These are phyloP conservation scores for Trissolcus brochymenae DNA, from an alignment of 2,888 invertebrate species.

Conservation along the genomic window DNA sequence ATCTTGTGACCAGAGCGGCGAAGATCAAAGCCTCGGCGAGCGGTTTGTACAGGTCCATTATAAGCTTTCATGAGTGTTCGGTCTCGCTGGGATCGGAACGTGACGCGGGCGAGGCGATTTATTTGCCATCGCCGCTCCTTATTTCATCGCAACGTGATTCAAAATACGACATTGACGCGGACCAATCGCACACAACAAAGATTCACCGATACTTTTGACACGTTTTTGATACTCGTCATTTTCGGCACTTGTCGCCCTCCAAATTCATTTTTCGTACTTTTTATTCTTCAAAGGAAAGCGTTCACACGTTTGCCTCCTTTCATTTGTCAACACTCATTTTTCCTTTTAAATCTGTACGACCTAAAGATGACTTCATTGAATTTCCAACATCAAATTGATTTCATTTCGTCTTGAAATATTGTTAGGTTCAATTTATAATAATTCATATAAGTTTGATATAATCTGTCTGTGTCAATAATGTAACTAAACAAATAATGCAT, in stretches of 20 bases:
- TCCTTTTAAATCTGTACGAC: background rate
- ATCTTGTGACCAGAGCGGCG: constrained; percentile 67
- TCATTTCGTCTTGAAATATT: background rate
- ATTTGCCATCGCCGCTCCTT: constrained; percentile 76
- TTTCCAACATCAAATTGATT: background rate
- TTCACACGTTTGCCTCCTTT: constrained; percentile 11
- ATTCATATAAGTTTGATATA: background rate
- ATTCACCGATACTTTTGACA: constrained; percentile 37
- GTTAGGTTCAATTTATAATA: background rate
- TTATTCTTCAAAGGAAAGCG: constrained; percentile 12
- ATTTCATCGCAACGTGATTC: constrained; percentile 74
- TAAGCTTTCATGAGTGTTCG: constrained; percentile 72
- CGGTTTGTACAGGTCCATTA: constrained; percentile 72
- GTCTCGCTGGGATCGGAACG: constrained; percentile 72
- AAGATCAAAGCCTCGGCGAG: constrained; percentile 71
- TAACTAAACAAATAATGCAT: constrained; percentile 30
- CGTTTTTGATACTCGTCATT: constrained; percentile 33
- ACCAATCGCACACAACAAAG: constrained; percentile 43
- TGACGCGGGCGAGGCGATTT: constrained; percentile 75
- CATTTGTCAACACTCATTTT: constrained; percentile 13
- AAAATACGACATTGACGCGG: constrained; percentile 53
- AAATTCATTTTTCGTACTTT: constrained; percentile 30
- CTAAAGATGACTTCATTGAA: background rate
- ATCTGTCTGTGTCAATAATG: background rate
- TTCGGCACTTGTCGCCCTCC: constrained; percentile 1